phyloP scores from a whole-genome alignment of 2,888 invertebrate genomes.

The Alentia gelatinosa region DNA sequence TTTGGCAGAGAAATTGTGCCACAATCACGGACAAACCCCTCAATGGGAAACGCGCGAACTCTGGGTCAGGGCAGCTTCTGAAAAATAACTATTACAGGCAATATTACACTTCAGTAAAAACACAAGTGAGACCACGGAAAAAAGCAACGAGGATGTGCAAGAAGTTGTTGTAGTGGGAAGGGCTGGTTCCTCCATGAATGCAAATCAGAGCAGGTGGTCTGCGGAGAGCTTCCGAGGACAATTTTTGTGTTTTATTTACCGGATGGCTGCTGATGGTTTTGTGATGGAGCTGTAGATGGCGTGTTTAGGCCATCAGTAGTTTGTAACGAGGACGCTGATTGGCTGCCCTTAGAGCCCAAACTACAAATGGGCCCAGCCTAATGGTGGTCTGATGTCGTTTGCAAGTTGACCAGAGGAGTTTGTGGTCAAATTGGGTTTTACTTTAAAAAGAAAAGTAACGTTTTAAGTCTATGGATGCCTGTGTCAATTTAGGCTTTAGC shows the following conservation, averaged over 20 bases:
- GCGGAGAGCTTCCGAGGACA: background rate
- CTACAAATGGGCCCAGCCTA: background rate
- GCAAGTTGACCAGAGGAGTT: background rate
- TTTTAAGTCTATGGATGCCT: too few species aligned
- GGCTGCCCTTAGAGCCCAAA: background rate
- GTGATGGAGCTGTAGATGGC: slow-evolving; percentile 13
- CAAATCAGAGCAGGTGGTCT: background rate
- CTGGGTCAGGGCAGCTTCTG: background rate
- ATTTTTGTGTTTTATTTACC: background rate
- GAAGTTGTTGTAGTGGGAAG: background rate
- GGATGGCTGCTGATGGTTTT: background rate
- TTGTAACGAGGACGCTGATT: slow-evolving; percentile 16
- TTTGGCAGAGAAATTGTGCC: background rate
- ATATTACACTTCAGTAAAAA: slow-evolving; percentile 20
- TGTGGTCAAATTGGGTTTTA: background rate
- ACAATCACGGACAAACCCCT: background rate
- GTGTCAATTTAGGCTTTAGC: too few species aligned
- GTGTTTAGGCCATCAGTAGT: slow-evolving; percentile 22
- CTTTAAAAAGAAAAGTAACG: too few species aligned
- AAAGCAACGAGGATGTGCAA: background rate
- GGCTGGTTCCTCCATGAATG: background rate
- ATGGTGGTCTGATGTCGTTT: background rate
- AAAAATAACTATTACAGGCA: slow-evolving; percentile 6
- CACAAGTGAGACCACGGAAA: background rate
- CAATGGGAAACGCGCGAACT: background rate